Evolutionary conservation across 2,888 invertebrate genomes (phyloP).

Genomic region (Hyalella azteca): DNA sequence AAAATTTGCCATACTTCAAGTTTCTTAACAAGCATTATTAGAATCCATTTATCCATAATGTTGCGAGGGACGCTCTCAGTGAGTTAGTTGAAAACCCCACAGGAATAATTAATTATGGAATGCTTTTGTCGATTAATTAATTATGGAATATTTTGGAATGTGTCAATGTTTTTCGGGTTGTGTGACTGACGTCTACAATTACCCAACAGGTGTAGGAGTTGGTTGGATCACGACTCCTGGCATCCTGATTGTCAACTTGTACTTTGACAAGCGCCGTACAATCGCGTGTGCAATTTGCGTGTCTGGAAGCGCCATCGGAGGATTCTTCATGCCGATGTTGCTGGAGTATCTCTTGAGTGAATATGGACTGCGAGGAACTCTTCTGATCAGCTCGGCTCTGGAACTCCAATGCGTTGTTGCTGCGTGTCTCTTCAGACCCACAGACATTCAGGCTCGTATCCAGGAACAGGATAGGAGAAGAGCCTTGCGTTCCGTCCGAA

Average conservation of each 20-base stretch:
- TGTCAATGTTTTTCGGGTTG: no score
- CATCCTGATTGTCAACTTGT: slow-evolving; percentile 74
- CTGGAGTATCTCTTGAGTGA: slow-evolving; percentile 59
- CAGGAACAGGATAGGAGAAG: not conserved
- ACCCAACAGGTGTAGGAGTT: slow-evolving; percentile 61
- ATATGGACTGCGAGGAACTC: slow-evolving; percentile 71
- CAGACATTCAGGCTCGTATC: not conserved
- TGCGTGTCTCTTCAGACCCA: slow-evolving; percentile 72
- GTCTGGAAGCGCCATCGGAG: slow-evolving; percentile 78
- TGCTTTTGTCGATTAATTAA: no score
- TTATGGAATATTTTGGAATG: no score
- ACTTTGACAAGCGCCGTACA: slow-evolving; percentile 73
- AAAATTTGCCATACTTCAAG: no score
- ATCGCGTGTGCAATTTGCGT: slow-evolving; percentile 77
- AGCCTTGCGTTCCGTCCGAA: not conserved
- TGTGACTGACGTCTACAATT: no score
- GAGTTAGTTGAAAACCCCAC: no score
- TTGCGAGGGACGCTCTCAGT: no score
- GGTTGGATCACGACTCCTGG: slow-evolving; percentile 67
- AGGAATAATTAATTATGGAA: no score
- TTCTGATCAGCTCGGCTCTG: slow-evolving; percentile 75
- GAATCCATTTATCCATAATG: no score
- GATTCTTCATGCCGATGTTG: slow-evolving; percentile 64
- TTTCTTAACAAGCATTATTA: no score
- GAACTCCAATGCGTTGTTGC: slow-evolving; percentile 78